Evolutionary conservation across 2,888 invertebrate genomes (phyloP).

Genomic region (Phragmatobia fuliginosa): DNA sequence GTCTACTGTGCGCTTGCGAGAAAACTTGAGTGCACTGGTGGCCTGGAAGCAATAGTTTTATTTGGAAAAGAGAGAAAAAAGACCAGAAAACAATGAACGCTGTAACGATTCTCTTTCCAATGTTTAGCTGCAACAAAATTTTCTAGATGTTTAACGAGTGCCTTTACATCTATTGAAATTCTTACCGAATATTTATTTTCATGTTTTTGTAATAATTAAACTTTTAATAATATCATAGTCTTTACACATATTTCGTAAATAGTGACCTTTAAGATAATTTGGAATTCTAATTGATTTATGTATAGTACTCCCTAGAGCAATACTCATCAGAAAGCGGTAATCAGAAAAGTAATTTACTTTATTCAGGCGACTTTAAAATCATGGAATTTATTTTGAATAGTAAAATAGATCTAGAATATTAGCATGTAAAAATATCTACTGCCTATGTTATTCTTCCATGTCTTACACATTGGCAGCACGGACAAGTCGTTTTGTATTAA

Average conservation of each 20-base stretch:
- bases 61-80: conserved; percentile 41
- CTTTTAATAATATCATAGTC: not conserved
- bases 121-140: conserved; percentile 39
- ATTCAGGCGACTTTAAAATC: not conserved
- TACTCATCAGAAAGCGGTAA: not conserved
- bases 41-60: conserved; percentile 54
- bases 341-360: not conserved
- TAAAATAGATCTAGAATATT: not conserved
- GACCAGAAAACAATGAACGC: conserved; percentile 48
- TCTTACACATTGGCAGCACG: too few relatives aligned
- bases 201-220: conserved; percentile 23
- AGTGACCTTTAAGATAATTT: not conserved
- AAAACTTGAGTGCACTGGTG: conserved; percentile 36
- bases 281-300: not conserved
- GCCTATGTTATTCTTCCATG: too few relatives aligned
- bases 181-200: conserved; percentile 16
- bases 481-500: too few relatives aligned
- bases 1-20: conserved; percentile 39
- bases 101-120: conserved; percentile 38
- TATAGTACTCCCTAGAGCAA: not conserved
- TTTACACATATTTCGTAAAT: not conserved
- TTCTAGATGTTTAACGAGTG: conserved; percentile 45
- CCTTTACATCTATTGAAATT: conserved; percentile 38
- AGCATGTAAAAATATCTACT: too few relatives aligned
- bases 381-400: not conserved